These are phyloP conservation scores for Coelopa frigida DNA, from an alignment of 1,140 invertebrate genomes.

Conservation along the genomic window DNA sequence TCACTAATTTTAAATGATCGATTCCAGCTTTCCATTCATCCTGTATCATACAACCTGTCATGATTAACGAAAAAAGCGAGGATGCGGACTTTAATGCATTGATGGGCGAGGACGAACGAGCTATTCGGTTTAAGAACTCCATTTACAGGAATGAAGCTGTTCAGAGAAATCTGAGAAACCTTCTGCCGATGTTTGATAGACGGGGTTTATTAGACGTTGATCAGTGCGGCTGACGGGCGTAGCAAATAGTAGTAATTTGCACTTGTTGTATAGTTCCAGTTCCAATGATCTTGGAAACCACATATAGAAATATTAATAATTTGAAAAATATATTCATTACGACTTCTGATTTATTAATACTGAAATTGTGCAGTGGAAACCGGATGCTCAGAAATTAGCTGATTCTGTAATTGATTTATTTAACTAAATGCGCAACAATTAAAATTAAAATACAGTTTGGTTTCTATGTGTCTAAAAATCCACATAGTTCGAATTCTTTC, in stretches of 20 bases:
- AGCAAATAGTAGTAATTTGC: no score
- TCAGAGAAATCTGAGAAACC: constrained; percentile 18
- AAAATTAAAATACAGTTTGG: constrained; percentile 2
- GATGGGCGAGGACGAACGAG: constrained; percentile 29
- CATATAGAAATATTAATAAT: no score
- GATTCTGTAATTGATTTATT: no score
- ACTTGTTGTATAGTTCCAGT: no score
- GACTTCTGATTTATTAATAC: no score
- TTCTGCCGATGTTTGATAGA: constrained; percentile 27
- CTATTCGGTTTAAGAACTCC: constrained; percentile 28
- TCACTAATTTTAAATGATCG: neutral
- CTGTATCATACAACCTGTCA: constrained; percentile 24
- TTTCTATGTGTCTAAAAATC: constrained; percentile 32
- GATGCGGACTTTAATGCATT: constrained; percentile 40
- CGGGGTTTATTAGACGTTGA: constrained; percentile 33
- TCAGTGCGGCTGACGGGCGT: constrained; percentile 18
- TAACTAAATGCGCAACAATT: no score
- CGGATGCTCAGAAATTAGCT: no score
- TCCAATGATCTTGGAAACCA: no score
- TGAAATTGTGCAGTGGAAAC: no score
- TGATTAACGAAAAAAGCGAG: constrained; percentile 30
- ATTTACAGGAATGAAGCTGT: constrained; percentile 25
- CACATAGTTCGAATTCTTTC: constrained; percentile 38
- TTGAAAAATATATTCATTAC: no score
- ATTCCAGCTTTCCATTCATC: constrained; percentile 28